Evolutionary conservation across 1,140 invertebrate genomes (phyloP), one percentile per base, ranked within the genome.

Genomic region (Adelges cooleyi): DNA sequence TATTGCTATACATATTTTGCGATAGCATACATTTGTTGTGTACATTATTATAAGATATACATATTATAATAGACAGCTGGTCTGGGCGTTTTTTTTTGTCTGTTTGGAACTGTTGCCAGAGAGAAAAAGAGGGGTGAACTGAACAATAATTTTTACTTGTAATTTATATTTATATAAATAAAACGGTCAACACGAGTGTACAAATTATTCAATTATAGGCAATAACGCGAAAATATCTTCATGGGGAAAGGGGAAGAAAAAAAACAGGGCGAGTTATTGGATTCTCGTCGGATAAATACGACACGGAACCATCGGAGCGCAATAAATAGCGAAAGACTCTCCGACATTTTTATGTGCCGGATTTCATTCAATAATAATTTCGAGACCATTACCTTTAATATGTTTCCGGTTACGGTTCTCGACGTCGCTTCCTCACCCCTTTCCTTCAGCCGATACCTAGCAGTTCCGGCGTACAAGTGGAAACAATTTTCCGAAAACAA

Each of bases 381-480:
- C 56, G 56, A 62, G 56, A 62, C 56, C 56, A 62, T 62, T 62
- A 62, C 56, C 56, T 62, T 62, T 62, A 62, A 62, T 62, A 62
- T 48, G 56, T 62, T 62, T 62, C 56, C 56, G 56, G 56, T 62
- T 62, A 62, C 40, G 56, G 56, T 62, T 62, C 46, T 62, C 56
- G 42, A 48, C 25, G 56, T 23, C 5, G 29, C 11, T 33, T 33
- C 11, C 11, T 33, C 11, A 33, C 29, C 29, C 5, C 29, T 33
- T 33, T 33, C 11, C 11, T 33, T 33, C 29, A 33, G 29, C 11
- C 11, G 29, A 6, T 33, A 6, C 11, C n/a, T n/a, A n/a, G n/a
- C n/a, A n/a, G n/a, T n/a, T n/a, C n/a, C n/a, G n/a, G n/a, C n/a
- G n/a, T 33, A 11, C 11, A 33, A 33, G 29, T 33, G 29, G 5